Base-by-base conservation (phyloP, 2,113 vertebrate genomes). In the Setophaga petechia region DNA sequence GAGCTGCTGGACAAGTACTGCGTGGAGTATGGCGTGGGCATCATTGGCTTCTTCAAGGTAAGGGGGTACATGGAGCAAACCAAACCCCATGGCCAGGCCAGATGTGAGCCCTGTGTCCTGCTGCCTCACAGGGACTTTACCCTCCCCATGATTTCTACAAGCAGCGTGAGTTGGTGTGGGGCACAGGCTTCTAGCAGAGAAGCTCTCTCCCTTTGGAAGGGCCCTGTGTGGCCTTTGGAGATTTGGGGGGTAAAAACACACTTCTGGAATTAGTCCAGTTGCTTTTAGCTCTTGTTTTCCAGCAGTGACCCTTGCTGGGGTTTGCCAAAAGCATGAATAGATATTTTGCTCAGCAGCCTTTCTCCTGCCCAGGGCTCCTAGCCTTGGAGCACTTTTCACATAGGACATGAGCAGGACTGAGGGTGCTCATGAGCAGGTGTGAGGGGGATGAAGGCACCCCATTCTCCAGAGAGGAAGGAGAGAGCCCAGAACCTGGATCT, bases 41-140 rank as follows among this genome's bases (percentile, higher is more conserved):
- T 99, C 98, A 98, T 99, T 2, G 99, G 99, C 96, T 99, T 99
- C 98, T 99, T 99, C 98, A 99, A 99, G 98, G 99, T 99, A 95
- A 59, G 19, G 12, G 46, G 44, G 8, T 7, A 8, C 9, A 6
- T 1, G 4, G 20, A 57, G 12, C 1, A 11, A 49, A 14, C 55
- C 0, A 8, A 58, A 16, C 31, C 30, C 0, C 0, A 0, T 0
- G 1, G 51, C 73, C n/a, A 46, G 47, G 61, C 20, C 1, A 3
- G 15, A 4, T 5, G 9, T 57, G n/a, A 80, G 30, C 5, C 43
- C 12, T 43, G n/a, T 5, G 9, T 77, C 41, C 37, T 9, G 1
- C 23, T 78, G 41, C 19, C 31, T n/a, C 44, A 33, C 28, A 31
- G 23, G 12, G 22, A 12, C 44, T 69, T 37, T 13, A 11, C 19